A percentile compares a stretch with the other conserved stretches of the same genome.
Evolutionary conservation across 2,113 vertebrate genomes (phyloP).

Genomic region (Rhinopomastus cyanomelas): DNA sequence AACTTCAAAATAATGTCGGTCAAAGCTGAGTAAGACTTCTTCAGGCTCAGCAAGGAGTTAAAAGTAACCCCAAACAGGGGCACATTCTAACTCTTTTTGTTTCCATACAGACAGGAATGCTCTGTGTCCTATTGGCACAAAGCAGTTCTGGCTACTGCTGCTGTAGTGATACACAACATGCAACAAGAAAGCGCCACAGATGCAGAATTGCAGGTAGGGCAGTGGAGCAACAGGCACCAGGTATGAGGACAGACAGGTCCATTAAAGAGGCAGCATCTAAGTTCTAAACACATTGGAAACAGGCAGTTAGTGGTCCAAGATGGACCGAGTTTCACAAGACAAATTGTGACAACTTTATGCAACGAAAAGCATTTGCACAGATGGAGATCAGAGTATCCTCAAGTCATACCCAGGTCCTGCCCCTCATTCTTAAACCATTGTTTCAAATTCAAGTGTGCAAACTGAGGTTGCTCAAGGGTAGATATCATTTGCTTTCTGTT

Average conservation of each 20-base stretch:
- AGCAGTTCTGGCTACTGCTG: not conserved
- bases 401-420: not conserved
- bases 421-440: not conserved
- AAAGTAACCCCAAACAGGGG: not conserved
- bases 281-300: not conserved
- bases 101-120: not conserved
- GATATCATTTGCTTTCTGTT: not conserved
- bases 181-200: not conserved
- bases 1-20: not conserved
- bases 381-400: not conserved
- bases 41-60: not conserved
- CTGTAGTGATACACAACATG: not conserved
- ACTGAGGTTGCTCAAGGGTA: not conserved
- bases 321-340: not conserved
- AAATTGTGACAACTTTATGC: not conserved
- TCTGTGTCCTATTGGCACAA: not conserved
- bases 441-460: not conserved
- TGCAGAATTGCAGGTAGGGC: not conserved
- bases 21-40: not conserved
- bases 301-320: not conserved
- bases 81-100: not conserved
- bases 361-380: not conserved
- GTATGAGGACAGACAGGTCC: not conserved
- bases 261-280: not conserved
- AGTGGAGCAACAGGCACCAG: not conserved